A percentile compares a stretch with the other conserved stretches of the same genome.
These are phyloP conservation scores for Glaucopsyche alexis DNA, from an alignment of 2,888 invertebrate species.

Conservation along the genomic window DNA sequence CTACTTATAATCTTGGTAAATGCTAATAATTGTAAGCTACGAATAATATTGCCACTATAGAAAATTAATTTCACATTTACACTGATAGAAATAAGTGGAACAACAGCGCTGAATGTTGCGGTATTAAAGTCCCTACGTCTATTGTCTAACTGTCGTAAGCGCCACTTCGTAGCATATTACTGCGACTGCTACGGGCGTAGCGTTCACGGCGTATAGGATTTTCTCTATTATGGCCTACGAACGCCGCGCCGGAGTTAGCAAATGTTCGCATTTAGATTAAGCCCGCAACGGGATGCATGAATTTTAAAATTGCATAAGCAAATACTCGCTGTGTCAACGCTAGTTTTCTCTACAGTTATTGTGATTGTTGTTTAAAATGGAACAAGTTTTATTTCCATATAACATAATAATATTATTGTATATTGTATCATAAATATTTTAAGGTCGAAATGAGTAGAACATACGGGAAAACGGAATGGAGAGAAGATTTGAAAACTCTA, in stretches of 20 bases:
- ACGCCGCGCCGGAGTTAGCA: conserved; percentile 3
- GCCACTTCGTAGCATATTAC: conserved; percentile 11
- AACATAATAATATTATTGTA: not conserved
- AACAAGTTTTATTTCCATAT: not conserved
- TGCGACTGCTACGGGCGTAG: not conserved
- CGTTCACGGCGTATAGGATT: conserved; percentile 7
- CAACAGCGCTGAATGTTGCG: conserved; percentile 12
- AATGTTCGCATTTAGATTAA: conserved; percentile 19
- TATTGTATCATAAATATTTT: conserved; percentile 31
- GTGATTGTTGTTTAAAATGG: not conserved
- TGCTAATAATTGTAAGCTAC: not conserved
- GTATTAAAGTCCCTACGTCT: conserved; percentile 17
- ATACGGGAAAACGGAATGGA: conserved; percentile 92
- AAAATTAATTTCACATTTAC: not conserved
- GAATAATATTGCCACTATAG: not conserved
- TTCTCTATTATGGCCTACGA: conserved; percentile 6
- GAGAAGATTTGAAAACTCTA: conserved; percentile 93
- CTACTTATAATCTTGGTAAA: too few relatives aligned
- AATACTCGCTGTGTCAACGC: not conserved
- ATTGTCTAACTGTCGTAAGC: conserved; percentile 8
- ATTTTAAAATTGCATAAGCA: conserved; percentile 16
- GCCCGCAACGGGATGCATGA: conserved; percentile 6
- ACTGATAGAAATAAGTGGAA: conserved; percentile 9
- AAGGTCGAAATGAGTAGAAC: conserved; percentile 94
- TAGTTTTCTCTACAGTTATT: conserved; percentile 1